These are phyloP conservation scores for Subacronicta megacephala DNA, from an alignment of 2,888 invertebrate genomes.

Conservation along the genomic window DNA sequence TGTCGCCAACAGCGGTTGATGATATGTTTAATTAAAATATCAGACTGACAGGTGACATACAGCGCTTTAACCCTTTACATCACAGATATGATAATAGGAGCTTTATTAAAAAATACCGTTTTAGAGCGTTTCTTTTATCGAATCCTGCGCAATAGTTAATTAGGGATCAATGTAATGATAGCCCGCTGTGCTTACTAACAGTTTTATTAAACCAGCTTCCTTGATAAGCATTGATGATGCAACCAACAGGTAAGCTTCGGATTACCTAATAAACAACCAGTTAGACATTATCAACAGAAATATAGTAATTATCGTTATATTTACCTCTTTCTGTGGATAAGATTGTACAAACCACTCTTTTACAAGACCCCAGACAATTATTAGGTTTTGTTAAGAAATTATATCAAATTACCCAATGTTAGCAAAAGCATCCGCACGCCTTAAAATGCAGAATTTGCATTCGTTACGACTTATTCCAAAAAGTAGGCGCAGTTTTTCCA, in stretches of 20 bases:
- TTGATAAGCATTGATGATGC: conserved; percentile 29
- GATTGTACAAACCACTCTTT: no score
- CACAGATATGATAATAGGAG: neutral
- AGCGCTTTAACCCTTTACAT: neutral
- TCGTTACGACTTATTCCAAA: conserved; percentile 4
- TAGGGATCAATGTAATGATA: conserved; percentile 38
- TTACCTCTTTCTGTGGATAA: no score
- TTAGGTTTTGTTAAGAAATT: no score
- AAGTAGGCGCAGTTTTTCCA: conserved; percentile 18
- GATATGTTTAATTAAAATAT: neutral
- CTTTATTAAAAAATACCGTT: conserved; percentile 7
- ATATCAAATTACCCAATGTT: no score
- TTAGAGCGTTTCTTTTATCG: conserved; percentile 7
- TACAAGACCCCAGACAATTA: no score
- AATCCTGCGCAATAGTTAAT: no score
- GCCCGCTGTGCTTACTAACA: conserved; percentile 37
- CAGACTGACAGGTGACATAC: neutral
- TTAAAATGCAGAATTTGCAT: conserved; percentile 5
- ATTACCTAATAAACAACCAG: conserved; percentile 28
- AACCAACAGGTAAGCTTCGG: conserved; percentile 10
- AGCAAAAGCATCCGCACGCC: neutral
- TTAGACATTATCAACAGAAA: no score
- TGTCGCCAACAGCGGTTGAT: neutral
- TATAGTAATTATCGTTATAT: no score
- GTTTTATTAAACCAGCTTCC: conserved; percentile 25